phyloP scores from a whole-genome alignment of 2,113 vertebrate species.

The Neoarius graeffei region DNA sequence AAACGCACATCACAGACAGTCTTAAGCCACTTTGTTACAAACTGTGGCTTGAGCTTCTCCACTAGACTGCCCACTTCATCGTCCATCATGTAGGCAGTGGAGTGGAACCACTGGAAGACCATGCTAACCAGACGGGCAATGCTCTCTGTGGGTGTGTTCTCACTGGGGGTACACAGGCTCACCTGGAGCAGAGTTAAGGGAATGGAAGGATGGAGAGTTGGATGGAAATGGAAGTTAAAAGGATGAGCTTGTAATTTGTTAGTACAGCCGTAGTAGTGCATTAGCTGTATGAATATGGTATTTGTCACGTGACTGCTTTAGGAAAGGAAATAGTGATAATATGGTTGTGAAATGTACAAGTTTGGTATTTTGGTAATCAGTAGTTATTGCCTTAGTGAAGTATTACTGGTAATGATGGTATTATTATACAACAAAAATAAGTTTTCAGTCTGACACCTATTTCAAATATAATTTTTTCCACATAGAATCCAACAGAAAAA shows the following conservation, averaged over 20 bases:
- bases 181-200: slow-evolving; percentile 73
- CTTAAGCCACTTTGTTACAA: slow-evolving; percentile 99
- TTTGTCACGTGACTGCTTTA: not conserved
- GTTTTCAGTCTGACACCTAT: not conserved
- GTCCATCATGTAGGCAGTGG: slow-evolving; percentile 98
- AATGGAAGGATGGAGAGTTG: not conserved
- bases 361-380: slow-evolving; percentile 2
- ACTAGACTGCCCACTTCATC: slow-evolving; percentile 98
- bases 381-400: not conserved
- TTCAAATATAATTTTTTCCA: not conserved
- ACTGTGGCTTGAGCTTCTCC: slow-evolving; percentile 98
- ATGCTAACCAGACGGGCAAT: slow-evolving; percentile 95
- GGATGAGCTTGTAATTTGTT: slow-evolving; percentile 11
- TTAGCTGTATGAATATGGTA: slow-evolving; percentile 15
- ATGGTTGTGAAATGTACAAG: not conserved
- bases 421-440: slow-evolving; percentile 3
- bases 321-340: not conserved
- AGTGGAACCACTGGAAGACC: slow-evolving; percentile 99
- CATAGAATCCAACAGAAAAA: not conserved
- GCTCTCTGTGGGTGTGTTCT: slow-evolving; percentile 97
- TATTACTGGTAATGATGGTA: not conserved
- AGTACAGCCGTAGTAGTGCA: slow-evolving; percentile 28
- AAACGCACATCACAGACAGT: slow-evolving; percentile 97
- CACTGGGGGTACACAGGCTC: slow-evolving; percentile 95
- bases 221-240: slow-evolving; percentile 2